Percentiles rank a stretch among this genome's conserved stretches.
phyloP scores from a whole-genome alignment of 2,113 vertebrate species.

The Ochotona princeps region DNA sequence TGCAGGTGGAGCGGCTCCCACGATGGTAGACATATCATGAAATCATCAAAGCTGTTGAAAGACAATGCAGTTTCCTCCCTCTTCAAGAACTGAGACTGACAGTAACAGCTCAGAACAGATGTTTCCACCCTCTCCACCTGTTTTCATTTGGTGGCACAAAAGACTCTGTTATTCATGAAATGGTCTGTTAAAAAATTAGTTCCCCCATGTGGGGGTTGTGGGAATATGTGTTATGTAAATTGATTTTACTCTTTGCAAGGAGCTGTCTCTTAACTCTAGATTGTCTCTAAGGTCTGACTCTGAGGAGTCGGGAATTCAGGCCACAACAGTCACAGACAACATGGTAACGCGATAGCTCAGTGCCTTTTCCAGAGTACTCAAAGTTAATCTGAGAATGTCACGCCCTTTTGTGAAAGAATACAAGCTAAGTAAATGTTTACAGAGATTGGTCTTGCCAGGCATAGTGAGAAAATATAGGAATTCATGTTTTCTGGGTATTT shows the following conservation, averaged over 20 bases:
- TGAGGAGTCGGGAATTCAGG: background rate
- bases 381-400: background rate
- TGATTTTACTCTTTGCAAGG: conserved; percentile 44
- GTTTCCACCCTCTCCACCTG: conserved; percentile 75
- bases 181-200: conserved; percentile 78
- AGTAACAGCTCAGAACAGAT: conserved; percentile 81
- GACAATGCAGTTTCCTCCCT: conserved; percentile 77
- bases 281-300: conserved; percentile 37
- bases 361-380: background rate
- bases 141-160: conserved; percentile 77
- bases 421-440: background rate
- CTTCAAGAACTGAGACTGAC: conserved; percentile 71
- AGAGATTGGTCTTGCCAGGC: background rate
- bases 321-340: background rate
- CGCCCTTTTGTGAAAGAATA: background rate
- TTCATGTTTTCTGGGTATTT: background rate
- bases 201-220: conserved; percentile 67
- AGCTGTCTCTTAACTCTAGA: conserved; percentile 50
- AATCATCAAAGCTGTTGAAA: conserved; percentile 80
- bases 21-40: conserved; percentile 67
- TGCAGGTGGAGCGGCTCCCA: conserved; percentile 50
- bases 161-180: conserved; percentile 64
- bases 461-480: background rate
- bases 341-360: background rate
- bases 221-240: conserved; percentile 72